Evolutionary conservation across 2,888 invertebrate genomes (phyloP), one percentile per base, ranked within the genome.

Genomic region (Mesochorus sp.): DNA sequence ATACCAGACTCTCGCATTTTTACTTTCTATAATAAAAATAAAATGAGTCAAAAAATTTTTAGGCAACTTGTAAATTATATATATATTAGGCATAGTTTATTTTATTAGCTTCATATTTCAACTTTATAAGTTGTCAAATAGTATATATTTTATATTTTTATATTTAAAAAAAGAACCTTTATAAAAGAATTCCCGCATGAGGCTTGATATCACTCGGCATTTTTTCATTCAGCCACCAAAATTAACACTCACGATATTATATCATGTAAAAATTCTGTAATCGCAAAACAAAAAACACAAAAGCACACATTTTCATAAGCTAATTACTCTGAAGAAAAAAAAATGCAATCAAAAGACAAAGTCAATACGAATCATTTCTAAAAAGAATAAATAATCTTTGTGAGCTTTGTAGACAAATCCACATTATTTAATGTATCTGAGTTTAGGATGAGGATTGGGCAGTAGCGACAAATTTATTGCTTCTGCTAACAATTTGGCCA

Each of bases 131-230:
- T n/a, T n/a, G n/a, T n/a, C n/a, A n/a, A n/a, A n/a, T n/a, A n/a
- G n/a, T n/a, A n/a, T n/a, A n/a, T n/a, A n/a, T n/a, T n/a, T n/a
- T n/a, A n/a, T n/a, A n/a, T n/a, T n/a, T n/a, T n/a, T n/a, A n/a
- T n/a, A n/a, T n/a, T n/a, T n/a, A n/a, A n/a, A n/a, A n/a, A n/a
- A n/a, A n/a, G n/a, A n/a, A n/a, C n/a, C n/a, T n/a, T n/a, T n/a
- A n/a, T n/a, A n/a, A n/a, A n/a, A n/a, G n/a, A n/a, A 61, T 68
- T 70, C 86, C 82, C 79, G 87, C 87, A 87, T 86, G 87, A 77
- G 64, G 87, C 87, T 87, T 86, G 31, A 81, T 31, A 21, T 82
- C 80, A 80, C 68, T 81, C 59, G 59, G 80, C 81, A 81, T n/a
- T 81, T 74, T 14, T 39, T 19, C 68, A 67, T 66, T 37, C 4